These are phyloP conservation scores for Diabrotica virgifera DNA, from an alignment of 1,140 invertebrate genomes.

Conservation along the genomic window DNA sequence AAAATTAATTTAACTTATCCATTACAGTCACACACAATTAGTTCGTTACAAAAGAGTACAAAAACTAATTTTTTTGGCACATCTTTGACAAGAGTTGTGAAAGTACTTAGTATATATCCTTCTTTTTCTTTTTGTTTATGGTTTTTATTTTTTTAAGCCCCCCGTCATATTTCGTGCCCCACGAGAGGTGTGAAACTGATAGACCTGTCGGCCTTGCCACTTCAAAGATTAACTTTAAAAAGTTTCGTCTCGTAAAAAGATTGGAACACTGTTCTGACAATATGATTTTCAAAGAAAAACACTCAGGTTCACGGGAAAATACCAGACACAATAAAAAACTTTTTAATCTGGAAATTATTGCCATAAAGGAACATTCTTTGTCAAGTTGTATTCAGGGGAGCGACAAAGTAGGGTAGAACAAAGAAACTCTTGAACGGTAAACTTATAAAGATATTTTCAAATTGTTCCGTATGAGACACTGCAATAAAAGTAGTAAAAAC, in stretches of 20 bases:
- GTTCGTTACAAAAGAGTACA: too few relatives aligned
- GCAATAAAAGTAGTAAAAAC: too few relatives aligned
- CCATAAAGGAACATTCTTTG: not conserved
- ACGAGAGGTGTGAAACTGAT: not conserved
- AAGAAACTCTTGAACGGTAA: not conserved
- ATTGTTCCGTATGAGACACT: not conserved
- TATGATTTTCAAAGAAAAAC: not conserved
- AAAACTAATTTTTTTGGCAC: too few relatives aligned
- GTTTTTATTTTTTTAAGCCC: too few relatives aligned
- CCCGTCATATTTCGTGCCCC: too few relatives aligned
- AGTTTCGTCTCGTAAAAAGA: slow-evolving; percentile 3
- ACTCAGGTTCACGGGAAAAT: not conserved
- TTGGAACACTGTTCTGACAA: slow-evolving; percentile 1
- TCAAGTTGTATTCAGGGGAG: not conserved
- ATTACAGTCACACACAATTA: too few relatives aligned
- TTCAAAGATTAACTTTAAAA: not conserved
- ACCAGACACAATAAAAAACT: slow-evolving; percentile 1
- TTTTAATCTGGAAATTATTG: not conserved
- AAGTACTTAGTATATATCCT: too few relatives aligned
- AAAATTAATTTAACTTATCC: too few relatives aligned
- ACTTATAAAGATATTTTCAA: slow-evolving; percentile 1
- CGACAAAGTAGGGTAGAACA: not conserved
- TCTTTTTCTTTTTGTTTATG: too few relatives aligned
- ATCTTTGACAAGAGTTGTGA: too few relatives aligned
- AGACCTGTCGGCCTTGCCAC: slow-evolving; percentile 1